Base-by-base conservation (phyloP, 1,140 invertebrate species). In the Megathymus violae region DNA sequence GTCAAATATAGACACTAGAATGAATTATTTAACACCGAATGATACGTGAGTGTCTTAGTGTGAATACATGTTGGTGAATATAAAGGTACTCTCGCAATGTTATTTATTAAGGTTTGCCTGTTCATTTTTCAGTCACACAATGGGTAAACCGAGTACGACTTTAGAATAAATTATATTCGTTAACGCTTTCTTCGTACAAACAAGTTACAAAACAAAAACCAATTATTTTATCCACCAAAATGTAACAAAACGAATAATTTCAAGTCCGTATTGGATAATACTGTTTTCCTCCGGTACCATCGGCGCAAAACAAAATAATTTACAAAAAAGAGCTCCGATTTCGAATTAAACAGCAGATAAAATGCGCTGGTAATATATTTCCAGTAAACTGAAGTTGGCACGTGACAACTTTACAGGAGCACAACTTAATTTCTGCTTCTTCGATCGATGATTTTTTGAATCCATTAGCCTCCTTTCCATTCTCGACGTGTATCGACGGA, bases 391-490 rank as follows among this genome's bases (percentile, higher is more conserved):
- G 48, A 15, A 27, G 14, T 19, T 22, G 25, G 25, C 69, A 81
- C 78, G 78, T 81, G 78, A 78, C 69, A 59, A 70, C 64, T 63
- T 61, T 70, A 67, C 69, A 41, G 47, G 65, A 50, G 48, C 46
- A 77, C 71, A 73, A 75, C 78, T 77, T 77, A 79, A 77, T 81
- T 79, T 79, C 67, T 73, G 67, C 72, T 51, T 73, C 64, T 64
- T 64, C 61, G 64, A 69, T 67, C 62, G 70, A 70, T 72, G 46
- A 71, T 61, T 71, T 62, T 70, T 67, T 22, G 54, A 68, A 71
- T 62, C 72, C 75, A 78, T 82, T 78, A 74, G 63, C 17, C 50
- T 31, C 62, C 48, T 69, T 78, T 71, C 62, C 54, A 77, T 80
- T 76, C 75, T 67, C 70, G 72, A 64, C 68, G 67, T 74, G 74